Conservation (phyloP, 2,797 vertebrate genomes). For the Poeciliopsis presidionis region DNA sequence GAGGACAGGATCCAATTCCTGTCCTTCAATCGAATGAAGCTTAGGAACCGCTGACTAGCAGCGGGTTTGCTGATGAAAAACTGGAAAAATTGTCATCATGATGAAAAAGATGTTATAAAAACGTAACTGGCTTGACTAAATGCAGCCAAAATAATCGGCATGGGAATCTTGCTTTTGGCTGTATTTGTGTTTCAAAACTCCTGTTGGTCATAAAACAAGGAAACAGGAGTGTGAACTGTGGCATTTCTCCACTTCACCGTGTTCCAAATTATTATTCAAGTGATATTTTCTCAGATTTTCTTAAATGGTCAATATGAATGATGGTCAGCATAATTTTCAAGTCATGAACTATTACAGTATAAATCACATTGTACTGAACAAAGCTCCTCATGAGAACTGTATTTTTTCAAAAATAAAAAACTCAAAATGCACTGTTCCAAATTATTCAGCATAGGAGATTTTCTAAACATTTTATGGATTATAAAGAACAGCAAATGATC, state of each 20-base stretch:
- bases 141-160: not conserved
- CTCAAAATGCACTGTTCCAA: too few species aligned
- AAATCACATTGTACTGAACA: too few species aligned
- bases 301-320: too few species aligned
- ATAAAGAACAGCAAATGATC: too few species aligned
- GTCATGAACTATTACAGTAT: too few species aligned
- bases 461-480: too few species aligned
- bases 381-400: too few species aligned
- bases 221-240: not conserved
- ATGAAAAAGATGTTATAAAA: not conserved
- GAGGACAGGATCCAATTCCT: not conserved
- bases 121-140: not conserved
- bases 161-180: not conserved
- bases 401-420: too few species aligned
- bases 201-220: not conserved
- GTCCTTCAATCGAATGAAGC: not conserved
- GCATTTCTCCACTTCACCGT: not conserved
- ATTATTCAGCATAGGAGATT: too few species aligned
- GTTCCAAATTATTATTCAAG: too few species aligned
- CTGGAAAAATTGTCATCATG: not conserved
- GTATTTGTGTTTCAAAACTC: not conserved
- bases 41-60: not conserved
- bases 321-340: too few species aligned
- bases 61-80: not conserved
- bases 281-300: too few species aligned